A percentile compares a stretch with the other conserved stretches of the same genome.
Conservation (phyloP, 2,797 vertebrate genomes). For the Cuniculus paca region DNA sequence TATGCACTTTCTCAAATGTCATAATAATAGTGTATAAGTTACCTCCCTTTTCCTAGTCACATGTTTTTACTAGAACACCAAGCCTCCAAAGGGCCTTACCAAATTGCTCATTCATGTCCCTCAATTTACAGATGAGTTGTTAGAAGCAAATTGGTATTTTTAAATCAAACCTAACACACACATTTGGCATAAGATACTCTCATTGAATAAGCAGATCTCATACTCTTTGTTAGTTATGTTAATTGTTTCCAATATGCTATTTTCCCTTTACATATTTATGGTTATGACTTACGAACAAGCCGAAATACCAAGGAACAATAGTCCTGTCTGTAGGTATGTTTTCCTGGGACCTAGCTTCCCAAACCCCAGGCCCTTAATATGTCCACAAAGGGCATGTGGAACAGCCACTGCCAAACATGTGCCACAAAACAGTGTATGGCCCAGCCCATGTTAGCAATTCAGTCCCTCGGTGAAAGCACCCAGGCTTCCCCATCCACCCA, state of each 20-base stretch:
- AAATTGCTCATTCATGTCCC: slow-evolving; percentile 15
- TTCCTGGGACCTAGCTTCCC: slow-evolving; percentile 68
- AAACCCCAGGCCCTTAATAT: slow-evolving; percentile 44
- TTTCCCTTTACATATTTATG: slow-evolving; percentile 20
- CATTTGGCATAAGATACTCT: background rate
- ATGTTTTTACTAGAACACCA: slow-evolving; percentile 27
- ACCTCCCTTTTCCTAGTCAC: slow-evolving; percentile 40
- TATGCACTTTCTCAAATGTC: slow-evolving; percentile 35
- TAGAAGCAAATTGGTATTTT: slow-evolving; percentile 36
- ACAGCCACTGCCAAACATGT: background rate
- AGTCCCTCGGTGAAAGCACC: slow-evolving; percentile 48
- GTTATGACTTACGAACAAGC: slow-evolving; percentile 45
- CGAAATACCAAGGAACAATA: slow-evolving; percentile 68
- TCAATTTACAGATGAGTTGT: slow-evolving; percentile 43
- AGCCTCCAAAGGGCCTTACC: slow-evolving; percentile 13
- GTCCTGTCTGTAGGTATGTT: slow-evolving; percentile 61
- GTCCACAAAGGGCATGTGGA: slow-evolving; percentile 44
- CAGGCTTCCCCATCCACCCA: background rate
- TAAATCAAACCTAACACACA: background rate
- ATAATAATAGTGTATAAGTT: background rate
- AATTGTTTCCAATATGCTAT: slow-evolving; percentile 10
- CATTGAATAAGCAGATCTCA: background rate
- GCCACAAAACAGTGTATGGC: slow-evolving; percentile 32
- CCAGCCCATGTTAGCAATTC: slow-evolving; percentile 2
- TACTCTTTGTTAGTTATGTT: background rate